Base-by-base conservation (phyloP, 1,140 invertebrate species). In the Saccostrea glomerata region DNA sequence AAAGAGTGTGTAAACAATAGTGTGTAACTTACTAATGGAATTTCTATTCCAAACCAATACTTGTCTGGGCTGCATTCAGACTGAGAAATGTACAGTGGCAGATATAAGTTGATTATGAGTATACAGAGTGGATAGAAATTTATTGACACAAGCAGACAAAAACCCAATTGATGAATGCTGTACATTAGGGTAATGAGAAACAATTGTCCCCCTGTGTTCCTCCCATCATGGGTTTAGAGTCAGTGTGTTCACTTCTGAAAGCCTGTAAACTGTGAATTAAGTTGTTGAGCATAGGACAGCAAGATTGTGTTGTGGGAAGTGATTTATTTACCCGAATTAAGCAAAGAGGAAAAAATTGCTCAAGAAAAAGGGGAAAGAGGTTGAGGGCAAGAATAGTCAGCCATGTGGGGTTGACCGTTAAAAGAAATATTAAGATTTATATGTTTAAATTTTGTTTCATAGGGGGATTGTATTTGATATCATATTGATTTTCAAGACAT, bases 61-160 rank as follows among this genome's bases (percentile, higher is more conserved):
- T 77, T 30, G 12, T 15, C 23, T 0, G 25, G 30, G 25, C 13
- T 25, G 70, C 15, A 30, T 77, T 77, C 30, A 77, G 25, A 36
- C 13, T 77, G 70, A 30, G 25, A 77, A 77, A 15, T 36, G 30
- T 25, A 77, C 70, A 77, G 36, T 36, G 30, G 25, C 70, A 36
- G 70, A 77, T 36, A 15, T 77, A 77, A 77, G 70, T 77, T 17
- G 30, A 77, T 77, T 77, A 36, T 12, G 70, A 77, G 17, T 77
- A 15, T 77, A 25, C 30, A 15, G 5, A 36, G 70, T 15, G 12
- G 70, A 77, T 36, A 25, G 25, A 77, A 77, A 77, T 36, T 25
- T 30, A 77, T 36, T 77, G 70, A n/a, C 47, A 23, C 20, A 66
- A 36, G 25, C n/a, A n/a, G 58, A 63, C 70, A 77, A 77, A 47